These are phyloP conservation scores for Harmothoe impar DNA, from an alignment of 2,888 invertebrate species.

Conservation along the genomic window DNA sequence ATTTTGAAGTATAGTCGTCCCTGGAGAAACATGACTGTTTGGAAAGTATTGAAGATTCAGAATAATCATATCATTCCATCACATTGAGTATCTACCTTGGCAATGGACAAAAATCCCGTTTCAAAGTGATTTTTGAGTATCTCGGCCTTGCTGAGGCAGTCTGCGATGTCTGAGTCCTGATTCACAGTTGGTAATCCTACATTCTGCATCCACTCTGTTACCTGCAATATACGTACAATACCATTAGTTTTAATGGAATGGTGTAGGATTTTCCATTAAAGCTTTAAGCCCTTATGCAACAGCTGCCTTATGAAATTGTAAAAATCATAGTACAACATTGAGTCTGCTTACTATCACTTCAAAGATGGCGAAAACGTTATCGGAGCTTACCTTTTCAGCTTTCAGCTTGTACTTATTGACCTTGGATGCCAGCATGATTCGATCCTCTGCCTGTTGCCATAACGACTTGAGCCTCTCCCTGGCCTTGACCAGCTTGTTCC, in stretches of 20 bases:
- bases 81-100: constrained; percentile 75
- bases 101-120: constrained; percentile 75
- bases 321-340: no score
- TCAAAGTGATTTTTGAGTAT: constrained; percentile 76
- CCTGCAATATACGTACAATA: constrained; percentile 62
- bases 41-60: neutral
- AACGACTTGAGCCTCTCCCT: constrained; percentile 60
- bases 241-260: no score
- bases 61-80: no score
- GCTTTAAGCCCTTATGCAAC: neutral
- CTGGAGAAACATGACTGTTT: no score
- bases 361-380: no score
- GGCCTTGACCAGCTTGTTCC: constrained; percentile 55
- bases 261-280: no score
- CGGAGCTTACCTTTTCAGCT: constrained; percentile 67
- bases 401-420: constrained; percentile 66
- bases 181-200: constrained; percentile 66
- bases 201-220: constrained; percentile 69
- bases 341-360: no score
- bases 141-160: constrained; percentile 75
- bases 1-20: no score
- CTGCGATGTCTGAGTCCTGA: constrained; percentile 67
- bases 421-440: constrained; percentile 45
- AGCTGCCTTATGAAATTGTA: no score
- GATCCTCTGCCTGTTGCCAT: constrained; percentile 67